Evolutionary conservation across 2,888 invertebrate species (phyloP).

Genomic region (Quadriops clusia): DNA sequence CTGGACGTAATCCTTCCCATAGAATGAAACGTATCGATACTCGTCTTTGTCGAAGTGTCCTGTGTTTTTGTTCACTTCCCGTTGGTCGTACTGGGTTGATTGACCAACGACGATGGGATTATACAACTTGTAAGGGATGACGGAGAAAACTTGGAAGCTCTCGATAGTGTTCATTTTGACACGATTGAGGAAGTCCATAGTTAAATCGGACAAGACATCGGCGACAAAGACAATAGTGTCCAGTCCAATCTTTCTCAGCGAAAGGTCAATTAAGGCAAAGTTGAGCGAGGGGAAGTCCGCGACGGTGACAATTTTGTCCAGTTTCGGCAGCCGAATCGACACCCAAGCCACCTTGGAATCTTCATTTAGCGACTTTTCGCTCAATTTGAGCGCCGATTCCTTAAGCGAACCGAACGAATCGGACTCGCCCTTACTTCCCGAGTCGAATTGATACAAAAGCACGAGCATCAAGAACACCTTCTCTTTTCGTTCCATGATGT

Average conservation of each 20-base stretch:
- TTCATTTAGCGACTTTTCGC: conserved; percentile 53
- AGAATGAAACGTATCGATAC: conserved; percentile 66
- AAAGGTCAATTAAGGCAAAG: conserved; percentile 54
- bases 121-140: conserved; percentile 84
- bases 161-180: conserved; percentile 91
- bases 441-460: conserved; percentile 51
- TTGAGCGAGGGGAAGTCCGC: conserved; percentile 34
- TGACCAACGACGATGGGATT: conserved; percentile 64
- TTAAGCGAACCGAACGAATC: conserved; percentile 43
- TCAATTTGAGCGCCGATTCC: conserved; percentile 47
- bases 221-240: conserved; percentile 63
- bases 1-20: conserved; percentile 66
- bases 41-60: conserved; percentile 71
- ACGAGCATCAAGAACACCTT: conserved; percentile 69
- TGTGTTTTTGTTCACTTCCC: conserved; percentile 59
- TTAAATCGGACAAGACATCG: conserved; percentile 56
- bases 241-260: conserved; percentile 54
- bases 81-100: conserved; percentile 29
- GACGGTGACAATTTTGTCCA: conserved; percentile 21
- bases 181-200: conserved; percentile 79
- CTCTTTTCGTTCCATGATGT: conserved; percentile 56
- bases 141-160: conserved; percentile 80
- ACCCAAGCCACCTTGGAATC: conserved; percentile 59
- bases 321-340: conserved; percentile 48
- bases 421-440: conserved; percentile 48